Evolutionary conservation across 2,888 invertebrate species (phyloP), one percentile per base, ranked within the genome.

Genomic region (Meteorus colon): DNA sequence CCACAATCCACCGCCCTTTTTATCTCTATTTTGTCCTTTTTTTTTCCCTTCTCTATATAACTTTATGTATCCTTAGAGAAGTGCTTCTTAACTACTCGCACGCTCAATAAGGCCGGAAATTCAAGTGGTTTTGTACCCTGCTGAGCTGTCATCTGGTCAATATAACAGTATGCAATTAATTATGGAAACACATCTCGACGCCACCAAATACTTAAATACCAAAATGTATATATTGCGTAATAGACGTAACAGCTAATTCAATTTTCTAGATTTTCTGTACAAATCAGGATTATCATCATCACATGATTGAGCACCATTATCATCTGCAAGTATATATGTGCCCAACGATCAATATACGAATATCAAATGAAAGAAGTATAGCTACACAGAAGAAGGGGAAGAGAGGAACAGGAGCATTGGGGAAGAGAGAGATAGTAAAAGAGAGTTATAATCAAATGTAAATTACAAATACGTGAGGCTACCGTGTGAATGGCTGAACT

Each of bases 391-490:
- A 14, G 69, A 19, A 72, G 16, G 31, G 16, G 51, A 48, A 62
- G 51, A 72, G 6, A 29, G 8, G 27, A 60, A 16, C 34, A 62
- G 0, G 14, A 62, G 31, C 27, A 29, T 4, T n/a, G 51, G 51
- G 51, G 19, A 55, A 55, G 55, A 19, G 6, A 5, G 19, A n/a
- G 55, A 19, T 5, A 48, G 48, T 48, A 19, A 86, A 87, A 85
- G 84, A 85, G 86, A 84, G 85, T 84, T 88, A 88, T 88, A 87
- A 89, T 89, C 88, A 87, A 87, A 87, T 87, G 88, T 84, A 89
- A 89, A 89, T 89, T 89, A 88, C 88, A 82, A 83, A 84, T 85
- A 89, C 89, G 89, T 89, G 89, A 89, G 84, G 89, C 89, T 89
- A 89, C 89, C 88, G 89, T 88, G 87, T 19, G 55, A 55, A 55